Conservation (phyloP, 2,797 vertebrate species). For the Natrix natrix region DNA sequence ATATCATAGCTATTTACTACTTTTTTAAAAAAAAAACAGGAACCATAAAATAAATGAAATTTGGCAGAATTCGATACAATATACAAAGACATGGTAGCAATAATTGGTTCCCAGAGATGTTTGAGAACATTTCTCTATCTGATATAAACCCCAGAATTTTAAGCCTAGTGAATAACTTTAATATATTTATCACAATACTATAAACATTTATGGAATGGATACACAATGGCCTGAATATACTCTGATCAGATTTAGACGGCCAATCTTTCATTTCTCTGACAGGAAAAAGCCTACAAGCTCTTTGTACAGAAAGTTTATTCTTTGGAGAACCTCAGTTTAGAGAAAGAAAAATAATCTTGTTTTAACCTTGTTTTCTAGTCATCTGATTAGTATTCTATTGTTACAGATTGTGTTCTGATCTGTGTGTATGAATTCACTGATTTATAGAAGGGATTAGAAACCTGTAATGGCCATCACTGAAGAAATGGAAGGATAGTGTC, state of each 20-base stretch:
- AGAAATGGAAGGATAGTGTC: background rate
- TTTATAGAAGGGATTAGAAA: background rate
- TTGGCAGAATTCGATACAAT: background rate
- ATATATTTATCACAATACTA: background rate
- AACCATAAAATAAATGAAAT: background rate
- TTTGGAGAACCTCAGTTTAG: background rate
- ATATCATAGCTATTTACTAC: rapidly evolving
- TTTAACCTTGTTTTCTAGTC: background rate
- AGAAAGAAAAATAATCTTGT: background rate
- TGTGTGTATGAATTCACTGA: background rate
- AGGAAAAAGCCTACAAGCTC: background rate
- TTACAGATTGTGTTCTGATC: background rate
- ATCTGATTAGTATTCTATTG: background rate
- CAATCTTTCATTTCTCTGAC: background rate
- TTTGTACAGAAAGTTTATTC: background rate
- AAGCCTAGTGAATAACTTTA: background rate
- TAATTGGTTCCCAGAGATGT: background rate
- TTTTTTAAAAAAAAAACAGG: background rate
- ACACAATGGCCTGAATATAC: background rate
- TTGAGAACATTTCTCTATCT: background rate
- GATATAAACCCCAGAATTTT: background rate
- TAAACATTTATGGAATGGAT: background rate
- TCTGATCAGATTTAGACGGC: background rate
- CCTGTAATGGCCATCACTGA: background rate
- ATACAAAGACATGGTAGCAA: background rate